A percentile compares a stretch with the other conserved stretches of the same genome.
These are phyloP conservation scores for Microtus pennsylvanicus DNA, from an alignment of 2,113 vertebrate genomes.

Conservation along the genomic window DNA sequence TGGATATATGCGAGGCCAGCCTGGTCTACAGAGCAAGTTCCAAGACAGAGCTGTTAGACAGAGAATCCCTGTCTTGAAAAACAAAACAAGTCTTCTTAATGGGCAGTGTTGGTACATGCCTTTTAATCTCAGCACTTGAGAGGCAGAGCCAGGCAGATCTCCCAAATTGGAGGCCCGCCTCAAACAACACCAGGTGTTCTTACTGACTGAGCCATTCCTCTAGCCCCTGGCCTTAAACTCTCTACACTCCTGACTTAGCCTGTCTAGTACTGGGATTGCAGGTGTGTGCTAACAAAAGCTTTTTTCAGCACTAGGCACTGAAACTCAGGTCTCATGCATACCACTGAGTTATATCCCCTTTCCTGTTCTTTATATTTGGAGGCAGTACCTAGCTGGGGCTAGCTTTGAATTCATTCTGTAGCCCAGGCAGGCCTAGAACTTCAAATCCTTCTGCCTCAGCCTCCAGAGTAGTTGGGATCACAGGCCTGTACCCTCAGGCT, in stretches of 20 bases:
- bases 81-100: neutral
- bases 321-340: neutral
- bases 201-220: neutral
- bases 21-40: neutral
- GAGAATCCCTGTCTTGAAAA: neutral
- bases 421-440: neutral
- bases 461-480: neutral
- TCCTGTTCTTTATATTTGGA: neutral
- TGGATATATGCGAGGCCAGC: neutral
- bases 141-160: neutral
- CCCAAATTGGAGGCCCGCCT: neutral
- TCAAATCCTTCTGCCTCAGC: neutral
- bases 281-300: neutral
- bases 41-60: neutral
- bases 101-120: neutral
- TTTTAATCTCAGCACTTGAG: neutral
- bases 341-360: neutral
- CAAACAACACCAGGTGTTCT: neutral
- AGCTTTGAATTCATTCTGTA: neutral
- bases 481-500: neutral
- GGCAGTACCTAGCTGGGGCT: neutral
- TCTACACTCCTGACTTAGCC: neutral
- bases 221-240: neutral
- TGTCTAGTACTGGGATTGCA: neutral
- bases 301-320: neutral